These are phyloP conservation scores for Emydoidea blandingii DNA, from an alignment of 2,797 vertebrate genomes.

Conservation along the genomic window DNA sequence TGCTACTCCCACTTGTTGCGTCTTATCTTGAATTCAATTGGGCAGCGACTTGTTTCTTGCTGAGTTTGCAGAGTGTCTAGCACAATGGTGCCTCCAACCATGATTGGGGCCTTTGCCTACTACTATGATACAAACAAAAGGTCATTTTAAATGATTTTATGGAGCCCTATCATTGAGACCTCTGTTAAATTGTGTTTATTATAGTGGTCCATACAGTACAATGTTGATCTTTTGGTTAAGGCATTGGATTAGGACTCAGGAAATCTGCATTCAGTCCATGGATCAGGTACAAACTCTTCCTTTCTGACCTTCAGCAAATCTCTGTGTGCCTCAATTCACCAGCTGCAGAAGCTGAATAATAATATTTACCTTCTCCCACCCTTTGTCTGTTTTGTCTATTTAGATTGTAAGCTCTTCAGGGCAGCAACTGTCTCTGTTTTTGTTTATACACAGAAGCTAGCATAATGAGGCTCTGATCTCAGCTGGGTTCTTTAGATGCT, in stretches of 20 bases:
- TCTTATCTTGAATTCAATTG: neutral
- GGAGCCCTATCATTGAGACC: slow-evolving; percentile 39
- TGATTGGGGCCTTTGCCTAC: neutral
- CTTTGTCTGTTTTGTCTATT: neutral
- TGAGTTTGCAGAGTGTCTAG: neutral
- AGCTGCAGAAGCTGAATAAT: slow-evolving; percentile 10
- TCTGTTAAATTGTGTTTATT: slow-evolving; percentile 26
- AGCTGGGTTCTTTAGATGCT: neutral
- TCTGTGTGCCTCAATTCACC: neutral
- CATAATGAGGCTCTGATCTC: neutral
- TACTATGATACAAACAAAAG: slow-evolving; percentile 11
- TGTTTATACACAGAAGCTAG: neutral
- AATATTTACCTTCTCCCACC: neutral
- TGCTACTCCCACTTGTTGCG: neutral
- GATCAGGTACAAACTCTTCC: neutral
- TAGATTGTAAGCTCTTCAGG: neutral
- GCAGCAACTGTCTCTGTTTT: neutral
- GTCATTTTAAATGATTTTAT: neutral
- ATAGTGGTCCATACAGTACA: slow-evolving; percentile 29
- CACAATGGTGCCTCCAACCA: neutral
- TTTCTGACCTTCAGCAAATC: neutral
- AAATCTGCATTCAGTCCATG: slow-evolving; percentile 25
- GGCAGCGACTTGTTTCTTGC: neutral
- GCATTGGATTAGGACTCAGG: slow-evolving; percentile 7
- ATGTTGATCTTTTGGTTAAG: slow-evolving; percentile 28